Percentiles rank a stretch among this genome's conserved stretches.
phyloP scores from a whole-genome alignment of 2,113 vertebrate genomes.

The Indicator indicator region DNA sequence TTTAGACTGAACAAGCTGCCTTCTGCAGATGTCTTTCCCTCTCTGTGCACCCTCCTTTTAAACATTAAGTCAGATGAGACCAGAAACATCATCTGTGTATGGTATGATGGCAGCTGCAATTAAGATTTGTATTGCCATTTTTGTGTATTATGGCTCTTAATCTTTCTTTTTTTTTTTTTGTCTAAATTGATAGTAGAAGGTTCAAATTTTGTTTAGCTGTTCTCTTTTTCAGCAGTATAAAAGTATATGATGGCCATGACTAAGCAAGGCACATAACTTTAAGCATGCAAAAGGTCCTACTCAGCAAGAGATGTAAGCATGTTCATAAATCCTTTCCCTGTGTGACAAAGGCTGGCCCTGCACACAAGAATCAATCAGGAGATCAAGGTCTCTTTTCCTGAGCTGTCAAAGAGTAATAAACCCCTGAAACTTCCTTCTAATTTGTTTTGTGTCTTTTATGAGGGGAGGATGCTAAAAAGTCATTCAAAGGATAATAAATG shows the following conservation, averaged over 20 bases:
- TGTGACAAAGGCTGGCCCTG: not conserved
- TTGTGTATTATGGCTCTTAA: not conserved
- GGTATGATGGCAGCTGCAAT: not conserved
- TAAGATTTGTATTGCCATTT: not conserved
- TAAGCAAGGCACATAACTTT: not conserved
- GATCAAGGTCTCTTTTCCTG: conserved; percentile 17
- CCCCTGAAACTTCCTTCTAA: not conserved
- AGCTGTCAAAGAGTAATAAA: not conserved
- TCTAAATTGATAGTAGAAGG: not conserved
- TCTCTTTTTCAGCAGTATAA: not conserved
- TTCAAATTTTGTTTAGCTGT: not conserved
- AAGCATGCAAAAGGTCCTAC: not conserved
- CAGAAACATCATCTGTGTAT: not conserved
- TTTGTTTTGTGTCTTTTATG: not conserved
- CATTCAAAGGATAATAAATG: not conserved
- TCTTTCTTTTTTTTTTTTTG: not conserved
- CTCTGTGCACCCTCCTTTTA: not conserved
- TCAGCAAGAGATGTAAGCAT: conserved; percentile 10
- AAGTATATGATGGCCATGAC: not conserved
- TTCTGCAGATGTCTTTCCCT: not conserved
- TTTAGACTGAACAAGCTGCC: not conserved
- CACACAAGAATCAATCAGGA: not conserved
- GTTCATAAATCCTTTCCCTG: conserved; percentile 17
- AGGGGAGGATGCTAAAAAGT: not conserved
- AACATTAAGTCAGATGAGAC: not conserved